Conservation (phyloP, 2,797 vertebrate genomes). For the Melanotaenia trifasciata region DNA sequence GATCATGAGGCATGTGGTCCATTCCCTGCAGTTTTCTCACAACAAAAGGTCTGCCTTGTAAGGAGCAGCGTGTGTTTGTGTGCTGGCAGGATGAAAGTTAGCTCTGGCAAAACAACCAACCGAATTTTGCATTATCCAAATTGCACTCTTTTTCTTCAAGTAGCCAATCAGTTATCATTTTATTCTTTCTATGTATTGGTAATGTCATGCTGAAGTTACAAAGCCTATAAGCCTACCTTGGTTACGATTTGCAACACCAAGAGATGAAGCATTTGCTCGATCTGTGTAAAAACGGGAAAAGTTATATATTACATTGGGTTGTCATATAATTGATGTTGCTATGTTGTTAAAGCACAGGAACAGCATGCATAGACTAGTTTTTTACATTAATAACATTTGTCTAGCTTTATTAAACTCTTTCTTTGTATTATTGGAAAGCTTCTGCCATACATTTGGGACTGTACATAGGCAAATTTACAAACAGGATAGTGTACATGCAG, state of each 20-base stretch:
- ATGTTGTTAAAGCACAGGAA: conserved; percentile 60
- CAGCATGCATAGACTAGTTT: conserved; percentile 66
- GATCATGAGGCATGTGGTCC: conserved; percentile 62
- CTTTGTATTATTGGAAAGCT: conserved; percentile 13
- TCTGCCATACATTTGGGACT: conserved; percentile 8
- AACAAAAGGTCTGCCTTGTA: conserved; percentile 64
- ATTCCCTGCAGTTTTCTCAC: conserved; percentile 57
- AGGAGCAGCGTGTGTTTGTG: conserved; percentile 48
- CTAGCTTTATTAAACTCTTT: conserved; percentile 23
- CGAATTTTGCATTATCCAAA: conserved; percentile 38
- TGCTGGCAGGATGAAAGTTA: conserved; percentile 60
- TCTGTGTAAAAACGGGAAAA: conserved; percentile 91
- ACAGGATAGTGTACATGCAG: conserved; percentile 61
- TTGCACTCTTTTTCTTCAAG: conserved; percentile 22
- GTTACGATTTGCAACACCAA: conserved; percentile 97
- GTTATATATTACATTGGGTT: conserved; percentile 84
- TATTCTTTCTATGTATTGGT: conserved; percentile 44
- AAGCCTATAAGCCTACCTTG: conserved; percentile 92
- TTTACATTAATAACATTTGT: conserved; percentile 20
- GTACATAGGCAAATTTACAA: conserved; percentile 33
- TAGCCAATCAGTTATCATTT: conserved; percentile 52
- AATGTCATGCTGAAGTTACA: conserved; percentile 74
- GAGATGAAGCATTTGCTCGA: conserved; percentile 97
- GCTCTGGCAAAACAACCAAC: conserved; percentile 44
- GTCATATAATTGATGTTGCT: conserved; percentile 59